These are phyloP conservation scores for Peromyscus aztecus DNA, from an alignment of 2,797 vertebrate species.

Conservation along the genomic window DNA sequence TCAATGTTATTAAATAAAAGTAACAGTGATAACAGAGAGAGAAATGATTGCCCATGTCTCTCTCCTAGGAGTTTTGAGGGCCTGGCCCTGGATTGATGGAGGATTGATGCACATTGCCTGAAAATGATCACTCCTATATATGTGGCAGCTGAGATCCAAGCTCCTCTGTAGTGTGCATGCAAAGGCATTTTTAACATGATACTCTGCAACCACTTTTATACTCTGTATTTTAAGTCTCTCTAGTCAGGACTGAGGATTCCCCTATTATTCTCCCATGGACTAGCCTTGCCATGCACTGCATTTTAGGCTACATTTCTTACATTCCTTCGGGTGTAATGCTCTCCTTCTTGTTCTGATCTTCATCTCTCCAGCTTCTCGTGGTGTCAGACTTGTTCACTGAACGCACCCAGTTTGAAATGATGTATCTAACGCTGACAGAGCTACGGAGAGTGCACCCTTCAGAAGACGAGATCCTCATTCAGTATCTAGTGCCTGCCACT, in stretches of 20 bases:
- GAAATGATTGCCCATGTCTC: accelerated
- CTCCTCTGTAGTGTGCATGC: not conserved
- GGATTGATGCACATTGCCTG: accelerated
- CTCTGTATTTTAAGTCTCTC: accelerated
- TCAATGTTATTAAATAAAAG: not conserved
- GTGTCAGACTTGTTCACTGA: conserved; percentile 99
- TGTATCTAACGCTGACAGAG: conserved; percentile 96
- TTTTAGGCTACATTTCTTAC: not conserved
- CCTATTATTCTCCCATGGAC: accelerated
- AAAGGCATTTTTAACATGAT: not conserved
- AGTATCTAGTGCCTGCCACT: conserved; percentile 97
- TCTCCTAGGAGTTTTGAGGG: not conserved
- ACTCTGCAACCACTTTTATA: accelerated
- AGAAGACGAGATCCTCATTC: conserved; percentile 97
- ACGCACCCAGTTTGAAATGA: conserved; percentile 99
- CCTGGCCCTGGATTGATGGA: not conserved
- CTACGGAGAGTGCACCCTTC: conserved; percentile 96
- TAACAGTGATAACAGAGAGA: not conserved
- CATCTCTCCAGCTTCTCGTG: conserved; percentile 92
- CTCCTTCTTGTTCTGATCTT: conserved; percentile 16
- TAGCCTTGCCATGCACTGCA: too few relatives aligned
- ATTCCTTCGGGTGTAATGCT: not conserved
- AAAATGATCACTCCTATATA: accelerated
- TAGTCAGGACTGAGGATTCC: not conserved
- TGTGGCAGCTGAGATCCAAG: not conserved